These are phyloP conservation scores for Trematomus bernacchii DNA, from an alignment of 2,797 vertebrate genomes.

Conservation along the genomic window DNA sequence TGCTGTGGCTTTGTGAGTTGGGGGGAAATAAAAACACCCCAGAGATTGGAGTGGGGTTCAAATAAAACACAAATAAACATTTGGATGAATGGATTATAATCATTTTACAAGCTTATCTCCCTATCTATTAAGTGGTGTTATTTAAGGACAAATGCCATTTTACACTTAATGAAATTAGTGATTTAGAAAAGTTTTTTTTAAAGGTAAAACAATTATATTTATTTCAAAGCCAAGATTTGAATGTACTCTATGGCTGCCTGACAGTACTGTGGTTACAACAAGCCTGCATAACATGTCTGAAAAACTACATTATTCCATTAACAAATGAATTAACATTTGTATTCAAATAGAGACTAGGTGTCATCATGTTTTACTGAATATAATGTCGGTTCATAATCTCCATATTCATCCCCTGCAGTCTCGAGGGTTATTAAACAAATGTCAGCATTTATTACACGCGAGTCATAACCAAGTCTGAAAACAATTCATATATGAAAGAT, in stretches of 20 bases:
- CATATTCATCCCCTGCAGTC: constrained; percentile 25
- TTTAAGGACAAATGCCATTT: constrained; percentile 15
- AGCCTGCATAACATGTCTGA: neutral
- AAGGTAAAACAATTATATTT: neutral
- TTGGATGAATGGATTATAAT: constrained; percentile 43
- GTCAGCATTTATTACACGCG: constrained; percentile 20
- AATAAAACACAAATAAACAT: constrained; percentile 30
- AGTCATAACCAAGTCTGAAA: constrained; percentile 26
- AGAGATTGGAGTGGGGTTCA: constrained; percentile 11
- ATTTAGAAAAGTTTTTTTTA: too few relatives aligned
- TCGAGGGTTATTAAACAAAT: constrained; percentile 32
- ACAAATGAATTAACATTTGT: constrained; percentile 12
- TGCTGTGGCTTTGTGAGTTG: constrained; percentile 3
- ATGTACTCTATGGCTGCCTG: constrained; percentile 6
- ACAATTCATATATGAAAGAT: constrained; percentile 36
- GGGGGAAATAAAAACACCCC: constrained; percentile 27
- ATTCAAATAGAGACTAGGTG: constrained; percentile 33
- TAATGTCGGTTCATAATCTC: constrained; percentile 22
- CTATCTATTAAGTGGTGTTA: constrained; percentile 8
- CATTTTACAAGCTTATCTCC: constrained; percentile 26
- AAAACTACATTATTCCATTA: constrained; percentile 34
- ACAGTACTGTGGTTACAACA: neutral
- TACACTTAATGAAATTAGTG: neutral
- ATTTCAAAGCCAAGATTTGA: neutral
- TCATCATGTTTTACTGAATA: constrained; percentile 29